Percentiles rank a stretch among this genome's conserved stretches.
Conservation (phyloP, 1,140 invertebrate genomes). For the silkworm (Bombyx mori) region ASM3026992v2 NC_085135.1:4792001-4792500, state of each 20-base stretch:
- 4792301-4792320: slow-evolving; percentile 34
- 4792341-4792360: slow-evolving; percentile 61
- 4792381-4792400: slow-evolving; percentile 38
- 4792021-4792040: no score
- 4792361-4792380: slow-evolving; percentile 18
- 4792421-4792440: slow-evolving; percentile 38
- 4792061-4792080: slow-evolving; percentile 2
- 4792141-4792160: slow-evolving; percentile 4
- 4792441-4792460: slow-evolving; percentile 52
- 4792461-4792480: slow-evolving; percentile 34
- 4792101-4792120: no score
- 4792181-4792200: neutral
- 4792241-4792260: slow-evolving; percentile 58
- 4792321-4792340: slow-evolving; percentile 56
- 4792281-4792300: slow-evolving; percentile 46
- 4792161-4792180: slow-evolving; percentile 4
- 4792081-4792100: neutral
- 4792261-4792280: slow-evolving; percentile 52
- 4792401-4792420: slow-evolving; percentile 43
- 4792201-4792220: slow-evolving; percentile 6
- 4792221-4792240: slow-evolving; percentile 47
- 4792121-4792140: no score
- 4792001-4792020: no score
- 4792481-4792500: no score
- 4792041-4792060: slow-evolving; percentile 9